These are phyloP conservation scores for Rhopilema esculentum DNA, from an alignment of 30 jellyfish, hydroid and myxozoan species.

Conservation along the genomic window DNA sequence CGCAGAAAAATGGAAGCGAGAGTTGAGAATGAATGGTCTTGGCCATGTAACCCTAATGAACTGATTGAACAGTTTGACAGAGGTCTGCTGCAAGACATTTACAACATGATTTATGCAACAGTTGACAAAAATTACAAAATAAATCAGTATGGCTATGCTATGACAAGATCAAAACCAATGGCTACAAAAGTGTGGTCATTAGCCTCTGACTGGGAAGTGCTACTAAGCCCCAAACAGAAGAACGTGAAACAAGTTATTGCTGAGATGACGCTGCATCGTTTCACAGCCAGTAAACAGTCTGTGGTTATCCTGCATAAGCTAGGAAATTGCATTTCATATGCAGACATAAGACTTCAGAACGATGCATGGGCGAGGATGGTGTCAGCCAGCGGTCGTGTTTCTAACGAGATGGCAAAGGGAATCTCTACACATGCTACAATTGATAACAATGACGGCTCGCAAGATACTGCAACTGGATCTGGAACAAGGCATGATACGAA, in stretches of 20 bases:
- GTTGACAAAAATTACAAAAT: too few species aligned
- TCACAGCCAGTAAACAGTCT: conserved; percentile 53
- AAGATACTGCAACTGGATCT: conserved; percentile 36
- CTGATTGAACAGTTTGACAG: conserved; percentile 9
- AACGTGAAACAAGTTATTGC: conserved; percentile 45
- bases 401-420: conserved; percentile 42
- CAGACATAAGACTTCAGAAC: conserved; percentile 36
- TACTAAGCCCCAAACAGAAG: conserved; percentile 7
- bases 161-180: too few species aligned
- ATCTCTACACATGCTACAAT: conserved; percentile 52
- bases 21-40: not conserved
- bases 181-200: too few species aligned
- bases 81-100: too few species aligned
- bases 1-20: not conserved
- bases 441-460: conserved; percentile 52
- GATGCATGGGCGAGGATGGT: conserved; percentile 69
- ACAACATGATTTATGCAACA: too few species aligned
- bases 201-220: too few species aligned
- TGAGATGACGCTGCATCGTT: conserved; percentile 40
- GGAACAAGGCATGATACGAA: conserved; percentile 65
- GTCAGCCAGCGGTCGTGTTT: conserved; percentile 18
- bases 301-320: conserved; percentile 47
- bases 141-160: too few species aligned
- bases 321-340: conserved; percentile 61
- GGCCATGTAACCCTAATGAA: conserved; percentile 49